Base-by-base conservation (phyloP, 37 sponge, comb jelly and placozoan genomes). In the Chondrilla cf. caribensis region DNA sequence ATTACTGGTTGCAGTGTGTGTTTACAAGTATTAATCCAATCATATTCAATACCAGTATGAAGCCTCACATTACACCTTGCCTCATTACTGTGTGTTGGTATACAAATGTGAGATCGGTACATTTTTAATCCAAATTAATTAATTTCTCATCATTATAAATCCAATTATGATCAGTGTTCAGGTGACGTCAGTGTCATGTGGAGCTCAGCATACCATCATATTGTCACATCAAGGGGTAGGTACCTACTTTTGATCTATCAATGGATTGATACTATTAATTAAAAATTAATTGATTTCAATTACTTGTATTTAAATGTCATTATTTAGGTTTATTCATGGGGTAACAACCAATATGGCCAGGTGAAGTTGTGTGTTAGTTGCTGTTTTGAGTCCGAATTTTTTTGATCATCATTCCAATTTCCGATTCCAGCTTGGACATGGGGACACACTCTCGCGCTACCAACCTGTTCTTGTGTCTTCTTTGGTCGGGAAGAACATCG, bases 151-250 rank as follows among this genome's bases (percentile, higher is more conserved):
- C n/a, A n/a, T n/a, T n/a, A n/a, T n/a, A n/a, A n/a, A n/a, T n/a
- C n/a, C n/a, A n/a, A n/a, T n/a, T n/a, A n/a, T n/a, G n/a, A 2
- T 5, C 73, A 86, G 89, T 62, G 70, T 88, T 42, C 87, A 87
- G 18, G 94, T 94, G 82, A 59, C 88, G 72, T 72, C 91, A 38
- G 96, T 95, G 60, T 84, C 93, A 25, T 95, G 96, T 85, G 96
- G 96, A 0, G 85, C 86, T 3, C 90, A 95, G 36, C 96, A 95
- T 60, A 95, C 96, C 21, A 33, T 95, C 0, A 90, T 73, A 39
- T 54, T 95, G 83, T 90, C 87, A 41, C 83, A 90, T 44, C 88
- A 95, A 59, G 96, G 93, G 75, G 95, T 94, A 8, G 79, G 88
- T 60, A n/a, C 17, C 28, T n/a, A 3, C n/a, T 19, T 6, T 36